Evolutionary conservation across 2,888 invertebrate species (phyloP).

Genomic region (Parapristionchus giblindavisi): DNA sequence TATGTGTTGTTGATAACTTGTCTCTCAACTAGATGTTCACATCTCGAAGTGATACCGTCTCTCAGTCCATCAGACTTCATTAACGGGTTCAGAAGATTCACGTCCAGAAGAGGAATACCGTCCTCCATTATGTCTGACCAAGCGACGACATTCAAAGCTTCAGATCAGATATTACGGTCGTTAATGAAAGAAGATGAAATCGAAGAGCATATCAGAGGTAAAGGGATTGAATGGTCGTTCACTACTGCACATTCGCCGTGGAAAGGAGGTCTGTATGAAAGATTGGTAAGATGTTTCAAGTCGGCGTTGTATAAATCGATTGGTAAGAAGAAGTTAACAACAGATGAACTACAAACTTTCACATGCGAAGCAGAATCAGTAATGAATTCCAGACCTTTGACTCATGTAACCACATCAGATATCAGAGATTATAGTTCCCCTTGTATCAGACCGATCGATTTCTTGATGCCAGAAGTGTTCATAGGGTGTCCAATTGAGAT

Average conservation of each 20-base stretch:
- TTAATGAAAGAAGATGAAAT: background rate
- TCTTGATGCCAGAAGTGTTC: background rate
- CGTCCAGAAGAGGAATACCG: conserved; percentile 68
- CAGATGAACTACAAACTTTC: conserved; percentile 27
- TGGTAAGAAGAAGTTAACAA: background rate
- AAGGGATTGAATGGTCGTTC: conserved; percentile 29
- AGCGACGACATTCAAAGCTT: conserved; percentile 68
- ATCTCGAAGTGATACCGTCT: conserved; percentile 69
- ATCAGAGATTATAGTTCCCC: background rate
- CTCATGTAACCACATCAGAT: conserved; percentile 5
- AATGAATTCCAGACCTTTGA: conserved; percentile 38
- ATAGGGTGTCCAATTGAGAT: background rate
- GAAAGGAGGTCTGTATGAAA: conserved; percentile 39
- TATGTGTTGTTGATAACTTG: conserved; percentile 70
- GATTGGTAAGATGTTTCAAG: conserved; percentile 37
- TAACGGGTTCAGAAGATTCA: conserved; percentile 65
- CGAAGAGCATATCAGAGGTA: background rate
- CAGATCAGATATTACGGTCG: too few relatives aligned
- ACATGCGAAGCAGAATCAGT: conserved; percentile 30
- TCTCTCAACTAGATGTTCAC: conserved; percentile 69
- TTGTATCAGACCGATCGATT: background rate
- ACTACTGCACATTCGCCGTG: conserved; percentile 38
- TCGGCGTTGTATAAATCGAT: conserved; percentile 7
- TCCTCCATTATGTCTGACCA: conserved; percentile 67
- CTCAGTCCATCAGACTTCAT: conserved; percentile 66